phyloP scores from a whole-genome alignment of 2,888 invertebrate genomes.

The Ophion ventricosus region DNA sequence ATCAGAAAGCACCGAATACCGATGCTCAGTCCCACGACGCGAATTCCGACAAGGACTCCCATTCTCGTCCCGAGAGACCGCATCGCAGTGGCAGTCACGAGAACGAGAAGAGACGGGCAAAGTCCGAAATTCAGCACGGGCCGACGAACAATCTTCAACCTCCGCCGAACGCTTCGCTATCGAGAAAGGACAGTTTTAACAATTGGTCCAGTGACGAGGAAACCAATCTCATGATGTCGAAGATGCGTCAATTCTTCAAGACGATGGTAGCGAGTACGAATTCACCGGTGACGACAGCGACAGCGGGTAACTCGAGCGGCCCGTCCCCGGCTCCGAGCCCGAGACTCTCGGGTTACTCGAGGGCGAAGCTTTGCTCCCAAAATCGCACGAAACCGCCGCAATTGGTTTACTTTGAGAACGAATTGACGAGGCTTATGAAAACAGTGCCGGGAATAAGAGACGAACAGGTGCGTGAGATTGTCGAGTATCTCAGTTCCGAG shows the following conservation, averaged over 20 bases:
- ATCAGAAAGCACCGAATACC: conserved; percentile 82
- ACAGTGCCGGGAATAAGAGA: conserved; percentile 96
- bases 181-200: conserved; percentile 95
- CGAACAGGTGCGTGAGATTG: conserved; percentile 95
- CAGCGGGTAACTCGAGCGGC: conserved; percentile 73
- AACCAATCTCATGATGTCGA: conserved; percentile 97
- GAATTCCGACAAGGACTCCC: conserved; percentile 64
- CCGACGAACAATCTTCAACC: conserved; percentile 83
- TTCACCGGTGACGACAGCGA: conserved; percentile 78
- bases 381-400: conserved; percentile 92
- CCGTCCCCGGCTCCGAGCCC: conserved; percentile 85
- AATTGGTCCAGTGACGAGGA: conserved; percentile 98
- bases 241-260: conserved; percentile 96
- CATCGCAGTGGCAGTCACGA: conserved; percentile 53
- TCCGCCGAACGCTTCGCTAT: conserved; percentile 86
- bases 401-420: conserved; percentile 94
- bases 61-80: conserved; percentile 48
- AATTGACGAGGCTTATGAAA: conserved; percentile 95
- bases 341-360: conserved; percentile 75
- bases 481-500: conserved; percentile 95
- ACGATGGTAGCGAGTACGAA: conserved; percentile 91
- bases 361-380: conserved; percentile 80
- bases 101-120: conserved; percentile 44
- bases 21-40: conserved; percentile 63
- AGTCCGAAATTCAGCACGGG: conserved; percentile 58